Conservation (phyloP, 2,113 vertebrate species). For the Nyctibius bracteatus region DNA sequence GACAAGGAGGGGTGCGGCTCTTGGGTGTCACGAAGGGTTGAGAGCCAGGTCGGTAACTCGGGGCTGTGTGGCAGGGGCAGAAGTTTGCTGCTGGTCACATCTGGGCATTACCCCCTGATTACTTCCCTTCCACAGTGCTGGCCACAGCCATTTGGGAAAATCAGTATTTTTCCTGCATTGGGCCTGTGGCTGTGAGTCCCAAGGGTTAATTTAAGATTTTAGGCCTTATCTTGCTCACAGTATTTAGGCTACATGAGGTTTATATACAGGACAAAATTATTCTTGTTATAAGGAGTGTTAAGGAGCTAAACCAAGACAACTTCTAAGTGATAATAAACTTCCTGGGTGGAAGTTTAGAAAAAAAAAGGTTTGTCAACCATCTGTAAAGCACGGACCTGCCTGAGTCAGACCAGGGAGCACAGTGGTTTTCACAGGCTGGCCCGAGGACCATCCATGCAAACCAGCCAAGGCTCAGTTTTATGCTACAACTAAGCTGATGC, state of each 20-base stretch:
- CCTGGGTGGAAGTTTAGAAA: background rate
- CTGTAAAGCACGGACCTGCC: background rate
- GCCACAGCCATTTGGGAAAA: background rate
- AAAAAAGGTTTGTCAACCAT: background rate
- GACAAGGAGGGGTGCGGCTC: accelerated
- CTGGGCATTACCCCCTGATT: background rate
- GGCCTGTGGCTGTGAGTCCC: background rate
- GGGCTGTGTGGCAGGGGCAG: background rate
- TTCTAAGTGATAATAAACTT: background rate
- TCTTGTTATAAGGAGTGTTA: background rate
- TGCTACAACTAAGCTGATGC: background rate
- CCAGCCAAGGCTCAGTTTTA: background rate
- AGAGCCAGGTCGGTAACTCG: background rate
- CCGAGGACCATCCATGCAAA: background rate
- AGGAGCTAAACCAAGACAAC: background rate
- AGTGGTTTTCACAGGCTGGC: background rate
- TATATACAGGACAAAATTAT: background rate
- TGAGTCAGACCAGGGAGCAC: background rate
- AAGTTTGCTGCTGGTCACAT: background rate
- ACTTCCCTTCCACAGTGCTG: background rate
- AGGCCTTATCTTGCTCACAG: background rate
- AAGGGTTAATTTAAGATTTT: background rate
- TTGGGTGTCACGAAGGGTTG: accelerated
- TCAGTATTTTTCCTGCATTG: background rate
- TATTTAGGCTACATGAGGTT: background rate